Evolutionary conservation across 2,113 vertebrate species (phyloP), one percentile per base, ranked within the genome.

Genomic region (Nothoprocta pentlandii): DNA sequence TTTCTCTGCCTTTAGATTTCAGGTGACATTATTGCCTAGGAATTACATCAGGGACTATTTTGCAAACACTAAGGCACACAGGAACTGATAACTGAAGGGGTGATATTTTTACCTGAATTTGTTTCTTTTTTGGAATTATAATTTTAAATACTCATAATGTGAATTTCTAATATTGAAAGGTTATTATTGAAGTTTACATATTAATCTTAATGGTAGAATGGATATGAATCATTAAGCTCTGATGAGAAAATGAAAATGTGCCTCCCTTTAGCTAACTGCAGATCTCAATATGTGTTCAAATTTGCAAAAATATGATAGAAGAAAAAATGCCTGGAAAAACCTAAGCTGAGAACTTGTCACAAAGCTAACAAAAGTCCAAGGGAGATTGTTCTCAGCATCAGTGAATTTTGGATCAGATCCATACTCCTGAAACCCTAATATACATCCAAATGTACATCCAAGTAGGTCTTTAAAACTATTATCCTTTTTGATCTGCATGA

Each of bases 1-100:
- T 51, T 74, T 61, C 63, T 94, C 70, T 96, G 42, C 80, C 70
- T 74, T 89, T 32, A n/a, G 2, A 21, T 82, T 86, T 78, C 76
- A 68, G 20, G 56, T 92, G 32, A 71, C 10, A 12, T 80, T 73
- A 36, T n/a, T 95, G 39, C 56, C 23, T 75, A 41, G 28, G 28
- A 63, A 34, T 91, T 80, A 61, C 14, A 34, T 41, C 62, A 62
- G 58, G 46, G 10, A 44, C 13, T 71, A 1, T 75, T 59, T 66
- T 82, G 22, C 34, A 87, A 82, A 82, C 16, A 21, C 4, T 12
- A 91, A 91, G 32, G 85, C 44, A 44, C 23, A 9, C 42, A 64
- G 44, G 17, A 73, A 21, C 26, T 86, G 22, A 25, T 21, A 61
- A 26, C 46, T 75, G 25, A 71, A 30, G 39, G 49, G 47, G 13